These are phyloP conservation scores for Cariama cristata DNA, from an alignment of 2,113 vertebrate species.

Conservation along the genomic window DNA sequence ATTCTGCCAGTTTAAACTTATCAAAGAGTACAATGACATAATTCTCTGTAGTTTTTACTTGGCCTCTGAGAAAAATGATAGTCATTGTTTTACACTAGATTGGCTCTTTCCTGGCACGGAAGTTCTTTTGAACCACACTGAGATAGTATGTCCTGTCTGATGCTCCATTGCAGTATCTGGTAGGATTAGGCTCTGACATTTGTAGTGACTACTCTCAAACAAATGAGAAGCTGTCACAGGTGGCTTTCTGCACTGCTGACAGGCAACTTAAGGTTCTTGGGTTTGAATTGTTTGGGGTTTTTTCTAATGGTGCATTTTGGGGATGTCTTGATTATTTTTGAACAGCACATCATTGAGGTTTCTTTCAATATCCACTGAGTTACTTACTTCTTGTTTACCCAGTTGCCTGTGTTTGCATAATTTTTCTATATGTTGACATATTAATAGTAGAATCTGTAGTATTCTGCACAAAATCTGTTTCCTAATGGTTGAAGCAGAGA, in stretches of 20 bases:
- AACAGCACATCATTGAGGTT: no score
- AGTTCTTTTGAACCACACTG: neutral
- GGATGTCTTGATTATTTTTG: neutral
- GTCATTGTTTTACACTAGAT: neutral
- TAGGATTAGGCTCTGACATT: neutral
- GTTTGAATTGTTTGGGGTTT: neutral
- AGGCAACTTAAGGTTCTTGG: neutral
- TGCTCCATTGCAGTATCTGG: neutral
- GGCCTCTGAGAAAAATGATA: neutral
- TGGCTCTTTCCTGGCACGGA: neutral
- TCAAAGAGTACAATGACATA: neutral
- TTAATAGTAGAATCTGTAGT: neutral
- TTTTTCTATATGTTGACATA: neutral
- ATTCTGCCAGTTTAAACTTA: neutral
- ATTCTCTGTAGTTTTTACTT: neutral
- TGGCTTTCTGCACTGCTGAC: neutral
- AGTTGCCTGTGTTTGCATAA: neutral
- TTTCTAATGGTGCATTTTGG: neutral
- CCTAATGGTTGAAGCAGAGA: neutral
- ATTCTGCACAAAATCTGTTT: neutral
- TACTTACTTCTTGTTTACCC: neutral
- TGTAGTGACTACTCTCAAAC: neutral
- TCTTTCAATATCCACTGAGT: neutral
- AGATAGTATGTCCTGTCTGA: neutral
- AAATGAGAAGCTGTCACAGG: neutral